A percentile compares a stretch with the other conserved stretches of the same genome.
phyloP scores from a whole-genome alignment of 2,797 vertebrate species.

The Pseudomugil gertrudae region DNA sequence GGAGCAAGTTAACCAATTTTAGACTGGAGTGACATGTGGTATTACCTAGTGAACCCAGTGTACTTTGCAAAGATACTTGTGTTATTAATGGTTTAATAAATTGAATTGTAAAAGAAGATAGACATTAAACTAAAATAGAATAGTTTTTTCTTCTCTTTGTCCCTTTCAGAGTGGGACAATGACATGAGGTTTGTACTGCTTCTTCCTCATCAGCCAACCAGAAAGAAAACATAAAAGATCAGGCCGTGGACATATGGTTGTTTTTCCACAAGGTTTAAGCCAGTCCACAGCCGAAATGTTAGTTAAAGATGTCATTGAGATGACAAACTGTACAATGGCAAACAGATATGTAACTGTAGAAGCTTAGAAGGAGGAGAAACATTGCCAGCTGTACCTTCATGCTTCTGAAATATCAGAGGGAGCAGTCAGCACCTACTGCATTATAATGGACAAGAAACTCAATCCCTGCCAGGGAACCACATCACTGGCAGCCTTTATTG shows the following conservation, averaged over 20 bases:
- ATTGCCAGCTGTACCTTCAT: constrained; percentile 4
- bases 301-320: neutral
- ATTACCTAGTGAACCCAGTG: too few species aligned
- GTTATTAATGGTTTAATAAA: too few species aligned
- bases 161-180: constrained; percentile 19
- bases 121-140: too few species aligned
- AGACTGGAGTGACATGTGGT: too few species aligned
- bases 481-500: constrained; percentile 16
- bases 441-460: constrained; percentile 22
- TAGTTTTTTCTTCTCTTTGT: too few species aligned
- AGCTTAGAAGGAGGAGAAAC: constrained; percentile 11
- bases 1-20: too few species aligned
- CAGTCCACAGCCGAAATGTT: neutral
- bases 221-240: constrained; percentile 19
- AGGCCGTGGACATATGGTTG: constrained; percentile 13
- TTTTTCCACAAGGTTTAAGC: constrained; percentile 32
- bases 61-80: too few species aligned
- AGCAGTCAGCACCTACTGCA: constrained; percentile 3
- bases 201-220: constrained; percentile 9
- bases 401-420: constrained; percentile 4
- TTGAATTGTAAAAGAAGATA: too few species aligned
- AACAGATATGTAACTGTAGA: neutral
- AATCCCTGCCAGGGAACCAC: constrained; percentile 23
- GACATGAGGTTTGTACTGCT: constrained; percentile 1
- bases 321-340: neutral